A percentile compares a stretch with the other conserved stretches of the same genome.
phyloP scores from a whole-genome alignment of 2,888 invertebrate genomes.

The Noctua comes region DNA sequence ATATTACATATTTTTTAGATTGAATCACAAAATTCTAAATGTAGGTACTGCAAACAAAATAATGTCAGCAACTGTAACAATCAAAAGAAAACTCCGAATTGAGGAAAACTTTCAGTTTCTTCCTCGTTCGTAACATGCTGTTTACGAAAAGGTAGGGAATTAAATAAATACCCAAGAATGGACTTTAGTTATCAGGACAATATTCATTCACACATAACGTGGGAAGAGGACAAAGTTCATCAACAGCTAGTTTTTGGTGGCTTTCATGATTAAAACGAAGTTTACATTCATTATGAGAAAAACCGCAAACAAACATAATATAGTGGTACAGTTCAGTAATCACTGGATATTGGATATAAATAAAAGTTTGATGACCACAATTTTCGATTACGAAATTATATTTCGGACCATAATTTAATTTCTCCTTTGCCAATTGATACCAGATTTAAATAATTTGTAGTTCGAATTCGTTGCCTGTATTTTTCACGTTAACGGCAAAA shows the following conservation, averaged over 20 bases:
- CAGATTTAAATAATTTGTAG: conserved; percentile 41
- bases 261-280: not conserved
- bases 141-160: conserved; percentile 64
- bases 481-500: conserved; percentile 22
- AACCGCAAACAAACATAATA: not conserved
- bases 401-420: conserved; percentile 26
- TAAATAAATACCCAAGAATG: conserved; percentile 41
- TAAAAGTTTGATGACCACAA: conserved; percentile 18
- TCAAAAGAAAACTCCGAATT: conserved; percentile 66
- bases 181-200: conserved; percentile 3
- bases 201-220: not conserved
- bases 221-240: not conserved
- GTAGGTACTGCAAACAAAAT: not conserved
- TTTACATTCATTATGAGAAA: not conserved
- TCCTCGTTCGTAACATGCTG: conserved; percentile 66
- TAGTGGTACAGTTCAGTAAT: not conserved
- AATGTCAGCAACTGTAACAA: conserved; percentile 64
- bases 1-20: not conserved
- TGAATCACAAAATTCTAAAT: not conserved
- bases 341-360: not conserved
- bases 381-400: conserved; percentile 31
- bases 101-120: conserved; percentile 70
- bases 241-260: conserved; percentile 2
- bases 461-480: conserved; percentile 6
- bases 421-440: conserved; percentile 25